Conservation (phyloP, 2,888 invertebrate genomes). For the Dusona sp. region DNA sequence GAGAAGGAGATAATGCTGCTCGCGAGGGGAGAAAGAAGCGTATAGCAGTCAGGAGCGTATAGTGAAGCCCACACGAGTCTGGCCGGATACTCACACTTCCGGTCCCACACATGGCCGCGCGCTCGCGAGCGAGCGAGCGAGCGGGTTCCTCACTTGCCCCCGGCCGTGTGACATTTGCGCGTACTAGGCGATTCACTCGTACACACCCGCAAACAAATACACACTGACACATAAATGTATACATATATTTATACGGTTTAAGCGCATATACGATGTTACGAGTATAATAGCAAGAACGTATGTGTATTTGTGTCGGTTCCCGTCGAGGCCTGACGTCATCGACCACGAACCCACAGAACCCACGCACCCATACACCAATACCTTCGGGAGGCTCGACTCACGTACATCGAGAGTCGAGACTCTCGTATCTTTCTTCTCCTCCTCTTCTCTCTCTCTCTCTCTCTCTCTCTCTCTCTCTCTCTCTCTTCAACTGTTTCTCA, state of each 20-base stretch:
- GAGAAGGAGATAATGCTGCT: conserved; percentile 56
- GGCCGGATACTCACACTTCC: conserved; percentile 85
- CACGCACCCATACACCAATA: conserved; percentile 64
- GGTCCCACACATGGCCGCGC: conserved; percentile 84
- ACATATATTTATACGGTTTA: conserved; percentile 37
- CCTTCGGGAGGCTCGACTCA: conserved; percentile 66
- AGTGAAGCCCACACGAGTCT: conserved; percentile 84
- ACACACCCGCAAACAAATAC: conserved; percentile 59
- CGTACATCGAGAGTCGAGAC: conserved; percentile 67
- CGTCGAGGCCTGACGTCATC: conserved; percentile 68
- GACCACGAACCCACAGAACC: conserved; percentile 67
- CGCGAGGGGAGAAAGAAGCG: conserved; percentile 52
- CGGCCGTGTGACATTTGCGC: conserved; percentile 72
- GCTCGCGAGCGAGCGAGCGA: conserved; percentile 68
- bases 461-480: conserved; percentile 31
- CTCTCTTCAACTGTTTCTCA: conserved; percentile 51
- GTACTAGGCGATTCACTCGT: conserved; percentile 62
- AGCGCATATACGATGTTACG: conserved; percentile 25
- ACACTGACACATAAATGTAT: background rate
- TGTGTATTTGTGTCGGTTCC: conserved; percentile 46
- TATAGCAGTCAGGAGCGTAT: conserved; percentile 65
- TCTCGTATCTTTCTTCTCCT: conserved; percentile 54
- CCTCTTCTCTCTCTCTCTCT: conserved; percentile 39
- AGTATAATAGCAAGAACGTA: conserved; percentile 42
- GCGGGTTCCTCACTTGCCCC: conserved; percentile 64